phyloP scores from a whole-genome alignment of 2,797 vertebrate species.

The Neopelma chrysocephalum region DNA sequence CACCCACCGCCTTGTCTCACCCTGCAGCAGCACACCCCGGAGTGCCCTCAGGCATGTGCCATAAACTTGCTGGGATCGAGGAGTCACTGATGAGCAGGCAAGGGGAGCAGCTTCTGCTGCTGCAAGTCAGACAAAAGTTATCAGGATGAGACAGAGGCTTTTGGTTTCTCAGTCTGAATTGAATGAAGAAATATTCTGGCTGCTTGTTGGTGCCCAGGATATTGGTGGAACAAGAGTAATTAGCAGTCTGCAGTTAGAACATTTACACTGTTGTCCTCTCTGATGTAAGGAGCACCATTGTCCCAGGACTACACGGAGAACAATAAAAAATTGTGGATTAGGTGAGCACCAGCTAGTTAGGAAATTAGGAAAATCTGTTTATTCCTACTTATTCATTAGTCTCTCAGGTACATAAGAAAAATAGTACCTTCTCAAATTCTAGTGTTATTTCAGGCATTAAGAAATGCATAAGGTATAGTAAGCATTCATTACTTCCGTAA shows the following conservation, averaged over 20 bases:
- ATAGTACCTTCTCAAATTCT: not conserved
- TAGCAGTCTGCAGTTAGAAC: not conserved
- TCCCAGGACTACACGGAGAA: not conserved
- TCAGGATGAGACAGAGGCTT: not conserved
- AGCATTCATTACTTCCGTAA: not conserved
- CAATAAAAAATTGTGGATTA: not conserved
- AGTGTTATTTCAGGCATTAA: not conserved
- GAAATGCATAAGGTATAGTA: not conserved
- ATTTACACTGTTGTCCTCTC: not conserved
- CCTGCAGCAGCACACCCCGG: rapidly evolving
- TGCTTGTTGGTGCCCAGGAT: not conserved
- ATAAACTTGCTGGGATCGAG: not conserved
- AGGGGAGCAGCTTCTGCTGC: not conserved
- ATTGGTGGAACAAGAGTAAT: not conserved
- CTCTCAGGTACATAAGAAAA: not conserved
- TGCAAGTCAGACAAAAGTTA: not conserved
- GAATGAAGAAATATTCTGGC: not conserved
- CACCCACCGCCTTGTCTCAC: rapidly evolving
- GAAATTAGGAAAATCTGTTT: not conserved
- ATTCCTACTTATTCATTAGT: not conserved
- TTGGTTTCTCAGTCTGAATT: not conserved
- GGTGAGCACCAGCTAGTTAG: not conserved
- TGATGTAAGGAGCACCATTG: not conserved
- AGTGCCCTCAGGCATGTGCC: rapidly evolving
- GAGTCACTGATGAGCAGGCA: not conserved